Conservation (phyloP, 2,113 vertebrate species). For the Brienomyrus longianalis region DNA sequence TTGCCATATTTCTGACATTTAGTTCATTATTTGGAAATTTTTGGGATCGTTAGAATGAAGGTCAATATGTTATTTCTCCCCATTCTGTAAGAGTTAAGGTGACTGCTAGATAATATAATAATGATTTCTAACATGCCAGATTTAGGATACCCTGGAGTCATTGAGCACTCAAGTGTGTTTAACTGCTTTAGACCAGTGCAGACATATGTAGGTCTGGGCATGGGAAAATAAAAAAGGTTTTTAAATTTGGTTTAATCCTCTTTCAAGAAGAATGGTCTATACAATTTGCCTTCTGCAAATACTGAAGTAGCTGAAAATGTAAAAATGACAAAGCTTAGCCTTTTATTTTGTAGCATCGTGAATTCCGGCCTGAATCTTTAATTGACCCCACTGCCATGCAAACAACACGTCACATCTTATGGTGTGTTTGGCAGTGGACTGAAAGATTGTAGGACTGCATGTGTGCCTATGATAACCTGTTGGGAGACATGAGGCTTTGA, state of each 20-base stretch:
- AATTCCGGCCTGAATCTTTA: not conserved
- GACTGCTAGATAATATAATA: not conserved
- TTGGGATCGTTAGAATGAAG: not conserved
- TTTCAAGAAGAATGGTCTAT: not conserved
- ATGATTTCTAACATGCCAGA: not conserved
- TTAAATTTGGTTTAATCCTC: not conserved
- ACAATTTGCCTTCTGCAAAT: not conserved
- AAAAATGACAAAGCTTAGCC: not conserved
- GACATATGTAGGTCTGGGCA: not conserved
- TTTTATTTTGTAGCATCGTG: not conserved
- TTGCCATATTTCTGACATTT: not conserved
- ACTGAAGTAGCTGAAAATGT: not conserved
- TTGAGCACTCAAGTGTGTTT: not conserved
- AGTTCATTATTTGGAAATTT: not conserved
- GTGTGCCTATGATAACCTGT: not conserved
- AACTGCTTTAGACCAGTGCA: not conserved
- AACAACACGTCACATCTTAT: not conserved
- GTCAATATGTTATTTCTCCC: not conserved
- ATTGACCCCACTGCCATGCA: not conserved
- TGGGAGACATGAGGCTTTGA: not conserved
- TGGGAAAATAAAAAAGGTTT: not conserved
- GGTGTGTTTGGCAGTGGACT: not conserved
- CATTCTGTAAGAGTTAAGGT: not conserved
- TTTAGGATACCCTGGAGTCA: not conserved
- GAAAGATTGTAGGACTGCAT: not conserved